Evolutionary conservation across 2,888 invertebrate genomes (phyloP), one percentile per base, ranked within the genome.

Genomic region (Cecidostiba fungosa): DNA sequence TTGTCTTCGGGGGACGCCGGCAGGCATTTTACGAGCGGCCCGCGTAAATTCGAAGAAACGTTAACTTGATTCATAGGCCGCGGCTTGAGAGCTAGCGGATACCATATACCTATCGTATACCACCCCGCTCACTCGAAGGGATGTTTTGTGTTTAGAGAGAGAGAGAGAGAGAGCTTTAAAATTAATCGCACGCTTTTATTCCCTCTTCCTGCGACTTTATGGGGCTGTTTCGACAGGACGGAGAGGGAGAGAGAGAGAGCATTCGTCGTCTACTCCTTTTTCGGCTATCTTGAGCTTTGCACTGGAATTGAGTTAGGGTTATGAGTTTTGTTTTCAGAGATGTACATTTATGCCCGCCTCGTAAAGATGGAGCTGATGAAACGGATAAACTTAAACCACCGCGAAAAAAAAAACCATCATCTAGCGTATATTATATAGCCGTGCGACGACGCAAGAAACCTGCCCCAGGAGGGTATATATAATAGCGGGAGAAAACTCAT

Each of bases 21-120:
- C 26, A 4, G 70, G 12, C 54, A 23, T 59, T 77, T 77, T 77
- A 77, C 59, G 82, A 29, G 32, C 59, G 73, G n/a, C 69, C 36
- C 66, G 66, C 77, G 69, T 74, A 69, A 74, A 82, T 82, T 79
- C 50, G 78, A 82, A 78, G 78, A 69, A 70, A 85, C 74, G 85
- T 82, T 74, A 85, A 76, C 85, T 82, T 82, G 81, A 85, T 85
- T 85, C 85, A 79, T 74, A 74, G 78, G 69, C 78, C 66, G 43
- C 43, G 19, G 23, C 39, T 39, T 23, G 39, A 39, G 23, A 29
- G 43, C 43, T 10, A 43, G 43, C 12, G 43, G 12, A 43, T 43
- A 43, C 43, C 8, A 70, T 36, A 36, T 19, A 36, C 70, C 36
- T n/a, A 1, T 6, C 16, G 32, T 32, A 50, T 14, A 50, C 19